Conservation (phyloP, 2,113 vertebrate species). For the human (Homo sapiens) region GRCh38 chr13:39219501-39220000, state of each 20-base stretch:
- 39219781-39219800: background rate
- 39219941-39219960: background rate
- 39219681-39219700: background rate
- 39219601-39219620: background rate
- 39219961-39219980: background rate
- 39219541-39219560: background rate
- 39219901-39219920: background rate
- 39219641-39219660: background rate
- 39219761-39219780: background rate
- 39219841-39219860: background rate
- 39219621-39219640: background rate
- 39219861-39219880: background rate
- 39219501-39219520: too few relatives aligned
- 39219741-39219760: background rate
- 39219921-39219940: background rate
- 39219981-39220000: background rate
- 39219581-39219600: background rate
- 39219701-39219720: background rate
- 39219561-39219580: background rate
- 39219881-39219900: background rate
- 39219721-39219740: background rate
- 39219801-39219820: background rate
- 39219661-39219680: background rate
- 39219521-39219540: background rate
- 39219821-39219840: background rate